Evolutionary conservation across 2,797 vertebrate genomes (phyloP).

Genomic region (Enteromius trimaculatus): DNA sequence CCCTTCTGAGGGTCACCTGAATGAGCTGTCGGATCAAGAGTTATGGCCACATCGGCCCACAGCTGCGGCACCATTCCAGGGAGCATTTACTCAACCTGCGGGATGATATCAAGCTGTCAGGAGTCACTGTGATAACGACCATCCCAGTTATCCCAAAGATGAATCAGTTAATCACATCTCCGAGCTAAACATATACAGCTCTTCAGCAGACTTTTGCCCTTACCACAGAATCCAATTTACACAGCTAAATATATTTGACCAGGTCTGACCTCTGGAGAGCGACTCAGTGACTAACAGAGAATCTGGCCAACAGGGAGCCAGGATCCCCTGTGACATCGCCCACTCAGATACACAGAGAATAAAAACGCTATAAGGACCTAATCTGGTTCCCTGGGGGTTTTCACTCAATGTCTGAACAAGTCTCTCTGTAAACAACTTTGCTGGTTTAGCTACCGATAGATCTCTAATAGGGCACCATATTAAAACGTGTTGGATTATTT

Average conservation of each 20-base stretch:
- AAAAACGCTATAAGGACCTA: not conserved
- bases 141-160: conserved; percentile 32
- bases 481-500: conserved; percentile 33
- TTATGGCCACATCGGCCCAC: conserved; percentile 26
- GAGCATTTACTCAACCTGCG: conserved; percentile 15
- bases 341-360: not conserved
- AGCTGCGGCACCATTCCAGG: conserved; percentile 2
- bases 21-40: conserved; percentile 33
- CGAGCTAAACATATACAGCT: conserved; percentile 35
- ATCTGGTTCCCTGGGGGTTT: conserved; percentile 43
- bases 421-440: conserved; percentile 46
- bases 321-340: conserved; percentile 30
- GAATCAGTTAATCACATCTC: conserved; percentile 44
- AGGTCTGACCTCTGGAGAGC: conserved; percentile 43
- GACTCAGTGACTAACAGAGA: conserved; percentile 2
- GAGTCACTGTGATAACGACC: conserved; percentile 9
- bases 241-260: conserved; percentile 59
- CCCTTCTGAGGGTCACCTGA: conserved; percentile 38
- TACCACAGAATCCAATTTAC: conserved; percentile 58
- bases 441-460: conserved; percentile 3
- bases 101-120: conserved; percentile 39
- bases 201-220: conserved; percentile 36
- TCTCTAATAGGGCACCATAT: not conserved
- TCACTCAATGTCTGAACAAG: conserved; percentile 53
- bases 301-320: conserved; percentile 18